phyloP scores from a whole-genome alignment of 2,113 vertebrate species.

The Leiothrix lutea region DNA sequence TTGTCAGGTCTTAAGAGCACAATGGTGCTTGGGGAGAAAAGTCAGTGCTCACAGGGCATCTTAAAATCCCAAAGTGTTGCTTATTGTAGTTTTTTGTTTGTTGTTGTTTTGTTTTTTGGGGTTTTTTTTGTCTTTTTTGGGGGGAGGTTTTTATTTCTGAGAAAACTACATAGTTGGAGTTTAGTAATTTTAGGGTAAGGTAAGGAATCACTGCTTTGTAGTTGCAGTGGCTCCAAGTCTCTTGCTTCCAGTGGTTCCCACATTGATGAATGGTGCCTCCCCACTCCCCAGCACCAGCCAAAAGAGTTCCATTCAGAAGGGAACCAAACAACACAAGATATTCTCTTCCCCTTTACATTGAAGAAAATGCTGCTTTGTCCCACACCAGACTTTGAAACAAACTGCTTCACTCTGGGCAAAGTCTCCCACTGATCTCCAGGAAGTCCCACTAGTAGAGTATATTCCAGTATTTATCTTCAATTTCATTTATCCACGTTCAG shows the following conservation, averaged over 20 bases:
- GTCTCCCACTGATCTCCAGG: neutral
- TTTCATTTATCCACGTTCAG: neutral
- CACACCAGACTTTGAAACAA: neutral
- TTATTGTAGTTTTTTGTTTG: too few species aligned
- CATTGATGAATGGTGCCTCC: fast-evolving
- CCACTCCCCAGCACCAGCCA: neutral
- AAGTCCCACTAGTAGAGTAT: neutral
- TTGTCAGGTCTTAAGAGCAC: neutral
- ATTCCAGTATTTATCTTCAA: neutral
- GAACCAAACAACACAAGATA: neutral
- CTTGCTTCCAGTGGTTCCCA: neutral
- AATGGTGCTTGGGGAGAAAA: neutral
- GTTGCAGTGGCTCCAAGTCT: neutral
- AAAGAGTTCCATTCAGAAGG: neutral
- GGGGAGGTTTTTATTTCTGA: neutral
- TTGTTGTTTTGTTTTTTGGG: too few species aligned
- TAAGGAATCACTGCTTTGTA: neutral
- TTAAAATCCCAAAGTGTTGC: neutral
- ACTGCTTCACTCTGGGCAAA: neutral
- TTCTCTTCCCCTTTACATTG: neutral
- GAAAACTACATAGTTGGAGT: neutral
- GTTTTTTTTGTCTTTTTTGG: neutral
- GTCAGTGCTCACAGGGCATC: neutral
- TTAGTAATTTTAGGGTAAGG: neutral
- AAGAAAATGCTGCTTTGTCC: neutral